Base-by-base conservation (phyloP, 2,113 vertebrate species). In the Neolamprologus fasciatus region DNA sequence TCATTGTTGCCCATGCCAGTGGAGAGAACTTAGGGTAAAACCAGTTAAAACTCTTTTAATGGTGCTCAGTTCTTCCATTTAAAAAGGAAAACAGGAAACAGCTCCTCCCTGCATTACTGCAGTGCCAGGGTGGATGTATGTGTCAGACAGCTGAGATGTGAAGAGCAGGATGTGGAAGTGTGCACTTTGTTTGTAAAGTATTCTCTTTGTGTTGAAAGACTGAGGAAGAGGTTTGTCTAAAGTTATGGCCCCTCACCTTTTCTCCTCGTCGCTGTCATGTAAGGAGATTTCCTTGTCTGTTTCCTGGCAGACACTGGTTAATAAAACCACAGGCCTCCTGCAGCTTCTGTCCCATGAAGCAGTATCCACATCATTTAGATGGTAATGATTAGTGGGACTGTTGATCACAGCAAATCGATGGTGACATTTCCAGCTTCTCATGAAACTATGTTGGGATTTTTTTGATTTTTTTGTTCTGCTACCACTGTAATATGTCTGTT, bases 61-160 rank as follows among this genome's bases (percentile, higher is more conserved):
- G 84, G 23, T 31, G 50, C 68, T 89, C 51, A n/a, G 68, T 87
- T 89, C 66, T 94, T 95, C 92, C 94, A 95, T 87, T 81, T 83
- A 17, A 79, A 37, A 83, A 42, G 82, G 54, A 93, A 96, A 96
- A 96, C 96, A 96, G 96, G 95, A 96, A 93, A 88, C 83, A 19
- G 66, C 93, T 91, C 89, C 93, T 95, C 89, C 94, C 83, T 35
- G 55, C n/a, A 33, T 83, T 23, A 17, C 82, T 53, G 82, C 33
- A 61, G 68, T 58, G 79, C 84, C 63, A 63, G 84, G 82, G 83
- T 89, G 94, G 83, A 89, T 88, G 76, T 88, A 66, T 78, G 81
- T 85, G 85, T 87, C 50, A 9, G 42, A 86, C 85, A 86, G 45
- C 79, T 42, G 55, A 78, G 50, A 91, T 89, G 87, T 33, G 50